Percentiles rank a stretch among this genome's conserved stretches.
Conservation (phyloP, 2,888 invertebrate species). For the Cephus sareptanus region DNA sequence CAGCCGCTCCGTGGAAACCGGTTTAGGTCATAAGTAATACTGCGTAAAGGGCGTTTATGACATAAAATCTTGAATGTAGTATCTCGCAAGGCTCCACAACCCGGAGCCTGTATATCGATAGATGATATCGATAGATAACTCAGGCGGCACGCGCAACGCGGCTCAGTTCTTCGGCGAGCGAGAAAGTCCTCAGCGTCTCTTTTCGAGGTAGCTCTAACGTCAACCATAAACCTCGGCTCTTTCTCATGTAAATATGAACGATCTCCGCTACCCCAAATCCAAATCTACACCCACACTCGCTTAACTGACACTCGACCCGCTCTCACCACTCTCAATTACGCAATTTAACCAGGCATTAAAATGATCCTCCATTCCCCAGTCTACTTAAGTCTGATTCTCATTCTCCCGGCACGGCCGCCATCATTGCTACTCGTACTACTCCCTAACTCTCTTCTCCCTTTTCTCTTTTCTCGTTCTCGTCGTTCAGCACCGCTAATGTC, state of each 20-base stretch:
- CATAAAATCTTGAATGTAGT: not conserved
- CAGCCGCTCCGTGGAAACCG: too few species aligned
- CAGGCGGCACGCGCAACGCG: too few species aligned
- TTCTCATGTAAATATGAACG: conserved; percentile 53
- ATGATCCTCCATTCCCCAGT: conserved; percentile 54
- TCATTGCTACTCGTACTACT: conserved; percentile 19
- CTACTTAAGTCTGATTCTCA: conserved; percentile 41
- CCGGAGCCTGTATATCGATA: too few species aligned
- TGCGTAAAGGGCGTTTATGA: conserved; percentile 17
- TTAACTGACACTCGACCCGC: conserved; percentile 1
- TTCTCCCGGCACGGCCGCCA: conserved; percentile 20
- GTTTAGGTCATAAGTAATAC: conserved; percentile 18
- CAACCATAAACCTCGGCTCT: conserved; percentile 50
- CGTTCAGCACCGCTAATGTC: conserved; percentile 11
- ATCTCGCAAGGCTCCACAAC: too few species aligned
- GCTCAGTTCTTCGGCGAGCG: too few species aligned
- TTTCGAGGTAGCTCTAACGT: conserved; percentile 33
- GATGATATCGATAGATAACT: too few species aligned
- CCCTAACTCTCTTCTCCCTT: conserved; percentile 14
- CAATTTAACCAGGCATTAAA: conserved; percentile 57
- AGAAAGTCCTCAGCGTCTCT: not conserved
- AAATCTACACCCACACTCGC: not conserved
- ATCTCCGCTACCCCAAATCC: conserved; percentile 13
- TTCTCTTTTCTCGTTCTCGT: conserved; percentile 24
- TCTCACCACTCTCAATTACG: conserved; percentile 50